Evolutionary conservation across 1,140 invertebrate genomes (phyloP), one percentile per base, ranked within the genome.

Genomic region (Pogonus chalceus): DNA sequence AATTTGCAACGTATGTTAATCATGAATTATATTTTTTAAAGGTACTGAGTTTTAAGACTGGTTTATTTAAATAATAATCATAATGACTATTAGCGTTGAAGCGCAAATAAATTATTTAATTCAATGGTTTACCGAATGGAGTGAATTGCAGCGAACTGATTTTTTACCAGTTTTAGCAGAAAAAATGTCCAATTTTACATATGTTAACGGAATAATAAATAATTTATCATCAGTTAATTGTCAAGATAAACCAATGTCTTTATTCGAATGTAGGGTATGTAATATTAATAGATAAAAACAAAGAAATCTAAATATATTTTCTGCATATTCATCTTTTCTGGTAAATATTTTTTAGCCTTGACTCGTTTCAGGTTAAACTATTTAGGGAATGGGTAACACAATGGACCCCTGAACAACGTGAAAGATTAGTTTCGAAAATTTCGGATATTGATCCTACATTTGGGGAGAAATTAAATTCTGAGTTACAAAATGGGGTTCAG

Each of bases 71-170:
- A 68, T 68, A 65, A 62, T 60, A n/a, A 59, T 64, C 51, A 49
- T 68, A 43, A 51, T n/a, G n/a, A n/a, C n/a, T n/a, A n/a, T n/a
- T n/a, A 67, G 62, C 60, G 56, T 62, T n/a, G 82, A 85, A 63
- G 81, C 81, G 4, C 87, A 92, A 69, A 69, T 90, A 50, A 76
- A 84, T 48, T 90, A 90, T 66, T 70, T 91, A 51, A 68, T 87
- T 24, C 82, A 88, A 65, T 94, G 90, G 90, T 94, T 94, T 69
- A 76, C 81, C 62, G 87, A 92, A 66, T 93, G 89, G 81, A 92
- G 88, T 65, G 84, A 89, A 60, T 77, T 92, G 70, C 89, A 94
- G 68, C 76, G 86, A 51, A 79, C 80, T 55, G 89, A 93, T 67
- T 93, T 94, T 68, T 62, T 92, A 24, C 81, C 83, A 20, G 78